phyloP scores from a whole-genome alignment of 2,888 invertebrate genomes.

The Rhagophthalmus giganteus region DNA sequence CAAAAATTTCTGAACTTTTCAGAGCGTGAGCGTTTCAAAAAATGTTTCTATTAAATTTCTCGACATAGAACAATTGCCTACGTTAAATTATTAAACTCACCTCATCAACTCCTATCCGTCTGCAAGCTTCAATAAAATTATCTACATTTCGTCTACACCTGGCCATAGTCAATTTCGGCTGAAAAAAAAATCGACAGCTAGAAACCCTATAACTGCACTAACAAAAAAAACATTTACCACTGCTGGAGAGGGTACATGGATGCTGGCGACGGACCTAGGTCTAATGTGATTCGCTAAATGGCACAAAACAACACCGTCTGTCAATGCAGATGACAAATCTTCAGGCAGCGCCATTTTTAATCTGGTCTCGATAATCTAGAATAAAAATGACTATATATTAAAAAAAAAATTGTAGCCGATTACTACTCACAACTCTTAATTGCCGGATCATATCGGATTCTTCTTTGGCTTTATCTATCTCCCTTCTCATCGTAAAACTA shows the following conservation, averaged over 20 bases:
- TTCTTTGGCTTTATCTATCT: conserved; percentile 88
- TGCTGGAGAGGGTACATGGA: conserved; percentile 92
- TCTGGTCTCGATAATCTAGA: conserved; percentile 84
- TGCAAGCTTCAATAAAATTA: conserved; percentile 92
- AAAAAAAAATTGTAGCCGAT: not conserved
- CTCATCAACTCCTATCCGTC: conserved; percentile 92
- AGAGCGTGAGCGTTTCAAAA: too few relatives aligned
- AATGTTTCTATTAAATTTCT: too few relatives aligned
- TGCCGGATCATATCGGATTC: conserved; percentile 84
- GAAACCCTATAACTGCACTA: too few relatives aligned
- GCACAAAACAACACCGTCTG: conserved; percentile 92
- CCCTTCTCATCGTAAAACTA: conserved; percentile 89
- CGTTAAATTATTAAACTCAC: conserved; percentile 60
- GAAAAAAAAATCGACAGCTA: too few relatives aligned
- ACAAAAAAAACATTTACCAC: conserved; percentile 67
- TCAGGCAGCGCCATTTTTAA: conserved; percentile 88
- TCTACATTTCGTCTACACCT: conserved; percentile 93
- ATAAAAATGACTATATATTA: conserved; percentile 24
- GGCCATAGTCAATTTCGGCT: conserved; percentile 95
- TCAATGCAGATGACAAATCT: conserved; percentile 80
- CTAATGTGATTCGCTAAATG: conserved; percentile 92
- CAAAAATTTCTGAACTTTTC: too few relatives aligned
- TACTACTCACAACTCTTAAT: conserved; percentile 71
- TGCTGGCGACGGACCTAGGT: conserved; percentile 88
- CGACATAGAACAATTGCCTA: conserved; percentile 27